Base-by-base conservation (phyloP, 2,888 invertebrate genomes). In the Tipula unca region DNA sequence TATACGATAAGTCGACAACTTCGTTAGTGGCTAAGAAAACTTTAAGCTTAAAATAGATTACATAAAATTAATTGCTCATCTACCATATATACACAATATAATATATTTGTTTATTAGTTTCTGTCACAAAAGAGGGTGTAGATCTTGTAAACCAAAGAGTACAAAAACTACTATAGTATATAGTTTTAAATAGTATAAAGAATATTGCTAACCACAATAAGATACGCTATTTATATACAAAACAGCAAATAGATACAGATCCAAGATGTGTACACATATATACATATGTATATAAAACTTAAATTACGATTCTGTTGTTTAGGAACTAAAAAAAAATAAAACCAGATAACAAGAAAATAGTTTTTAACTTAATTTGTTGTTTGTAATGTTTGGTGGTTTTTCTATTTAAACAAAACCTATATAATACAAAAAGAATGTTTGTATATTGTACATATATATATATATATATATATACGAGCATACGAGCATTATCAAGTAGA, bases 311-410 rank as follows among this genome's bases (percentile, higher is more conserved):
- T 69, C 10, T 69, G 69, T 69, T 69, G 69, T 69, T 69, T 69
- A 25, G 69, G 25, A 69, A 14, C 6, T 10, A 69, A 25, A 69
- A 69, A 8, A 69, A 69, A 14, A 20, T 10, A 69, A 25, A 69
- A 69, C 25, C 69, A 69, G 69, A 69, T 69, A 69, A 69, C 69
- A 69, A 69, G 69, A 69, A 69, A 69, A 69, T 69, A 69, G 69
- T 69, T 69, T 69, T 25, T 69, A 69, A 69, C 69, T 69, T 25
- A 69, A 69, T 69, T 69, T 69, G 69, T 69, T 69, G 69, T 69
- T 69, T 69, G 69, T 13, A 69, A 69, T 69, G 69, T 69, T 69
- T 25, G 69, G 69, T 69, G 69, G 69, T 20, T 69, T 69, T 69
- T 54, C 17, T 69, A 69, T 69, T 69, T 25, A 25, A 69, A 69